Base-by-base conservation (phyloP, 2,113 vertebrate species). In the Prolemur simus region DNA sequence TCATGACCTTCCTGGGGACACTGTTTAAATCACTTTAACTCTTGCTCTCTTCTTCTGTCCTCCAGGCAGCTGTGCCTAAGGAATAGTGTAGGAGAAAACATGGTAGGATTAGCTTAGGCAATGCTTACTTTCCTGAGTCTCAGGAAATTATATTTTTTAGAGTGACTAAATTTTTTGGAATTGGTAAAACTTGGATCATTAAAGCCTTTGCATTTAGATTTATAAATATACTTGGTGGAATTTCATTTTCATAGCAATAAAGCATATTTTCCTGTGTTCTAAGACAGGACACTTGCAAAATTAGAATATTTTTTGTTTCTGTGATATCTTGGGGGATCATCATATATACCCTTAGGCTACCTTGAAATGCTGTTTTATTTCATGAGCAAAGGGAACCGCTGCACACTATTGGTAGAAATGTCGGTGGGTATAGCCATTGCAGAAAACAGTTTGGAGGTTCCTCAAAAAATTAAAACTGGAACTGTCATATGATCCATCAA, bases 61-160 rank as follows among this genome's bases (percentile, higher is more conserved):
- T 73, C 17, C 4, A 7, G n/a, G 34, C 20, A 23, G 3, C 23
- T 39, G 2, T 27, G 37, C 37, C 18, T 56, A 42, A 60, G 11
- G 27, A 17, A n/a, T 1, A 37, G 4, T 42, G 2, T 0, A 42
- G 54, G 25, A 83, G n/a, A 87, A 29, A 86, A 45, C 6, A 10
- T 0, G 6, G 17, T 15, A 34, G 23, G 4, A 8, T 37, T 34
- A 23, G 3, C 8, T 11, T 10, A 74, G 3, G 1, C 7, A 10
- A 6, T 10, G 21, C 29, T 92, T 4, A 66, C 20, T 39, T 54
- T 5, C 69, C 1, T 8, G 49, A 63, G 45, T n/a, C 21, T 63
- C 34, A 77, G 39, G 32, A 82, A 82, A 42, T 45, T 56, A n/a
- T 5, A n/a, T 60, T 91, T 88, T 69, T 25, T 74, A 74, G 1